Conservation (phyloP, 2,797 vertebrate genomes). For the Cetoscarus ocellatus region DNA sequence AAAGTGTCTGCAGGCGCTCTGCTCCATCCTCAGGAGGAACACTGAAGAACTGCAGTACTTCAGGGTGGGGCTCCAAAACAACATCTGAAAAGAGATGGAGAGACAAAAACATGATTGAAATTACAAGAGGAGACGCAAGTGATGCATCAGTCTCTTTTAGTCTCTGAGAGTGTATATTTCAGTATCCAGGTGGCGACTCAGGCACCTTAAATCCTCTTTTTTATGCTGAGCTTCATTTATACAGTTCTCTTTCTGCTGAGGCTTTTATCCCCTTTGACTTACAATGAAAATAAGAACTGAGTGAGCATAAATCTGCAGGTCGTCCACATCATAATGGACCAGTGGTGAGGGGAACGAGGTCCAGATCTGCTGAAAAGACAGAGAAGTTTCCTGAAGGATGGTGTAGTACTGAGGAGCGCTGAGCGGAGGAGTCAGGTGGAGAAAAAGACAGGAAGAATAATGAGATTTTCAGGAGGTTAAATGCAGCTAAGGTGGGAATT, state of each 20-base stretch:
- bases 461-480: constrained; percentile 19
- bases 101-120: constrained; percentile 1
- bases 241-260: constrained; percentile 38
- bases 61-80: constrained; percentile 50
- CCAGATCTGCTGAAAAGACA: constrained; percentile 6
- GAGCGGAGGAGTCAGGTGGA: constrained; percentile 3
- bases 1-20: neutral
- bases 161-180: constrained; percentile 18
- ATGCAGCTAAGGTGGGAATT: neutral
- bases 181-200: constrained; percentile 5
- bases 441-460: neutral
- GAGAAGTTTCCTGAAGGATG: neutral
- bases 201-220: constrained; percentile 28
- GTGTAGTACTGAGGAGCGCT: neutral
- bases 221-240: constrained; percentile 38
- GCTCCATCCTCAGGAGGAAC: constrained; percentile 37
- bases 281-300: constrained; percentile 20
- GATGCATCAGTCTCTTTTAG: constrained; percentile 22
- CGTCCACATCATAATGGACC: constrained; percentile 2
- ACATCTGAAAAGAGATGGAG: neutral
- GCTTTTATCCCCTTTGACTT: constrained; percentile 13
- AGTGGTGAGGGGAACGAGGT: neutral
- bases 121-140: constrained; percentile 26
- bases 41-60: constrained; percentile 47
- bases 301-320: constrained; percentile 26